Base-by-base conservation (phyloP, 2,888 invertebrate species). In the Nymphalis c-album region DNA sequence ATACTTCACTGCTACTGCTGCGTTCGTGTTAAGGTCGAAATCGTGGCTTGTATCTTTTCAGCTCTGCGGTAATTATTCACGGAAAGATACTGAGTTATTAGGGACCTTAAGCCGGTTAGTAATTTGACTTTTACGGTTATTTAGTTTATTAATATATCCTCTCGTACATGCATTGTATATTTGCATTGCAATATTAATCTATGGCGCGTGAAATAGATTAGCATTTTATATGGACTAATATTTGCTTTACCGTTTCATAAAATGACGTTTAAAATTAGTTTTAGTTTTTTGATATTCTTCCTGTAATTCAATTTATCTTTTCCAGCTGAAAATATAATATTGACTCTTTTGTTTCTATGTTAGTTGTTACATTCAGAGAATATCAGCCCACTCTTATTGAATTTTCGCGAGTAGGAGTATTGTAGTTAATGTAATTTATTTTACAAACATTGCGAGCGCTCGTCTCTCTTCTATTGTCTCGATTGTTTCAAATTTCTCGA, bases 401-500 rank as follows among this genome's bases (percentile, higher is more conserved):
- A 55, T 64, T 40, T 64, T 67, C 67, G 50, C 45, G 55, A 62
- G n/a, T n/a, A n/a, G n/a, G n/a, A 67, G 64, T 63, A 51, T 18
- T 65, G 62, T 60, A 47, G 53, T 58, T 55, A 62, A 60, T 62
- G 53, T 47, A 61, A 64, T 67, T 66, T 31, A 6, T 31, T 31
- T 31, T 59, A 64, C 50, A 63, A 69, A 69, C 67, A 60, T 51
- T 60, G 63, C 61, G 65, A 60, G 68, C 66, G 61, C 71, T 63
- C 66, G 69, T 66, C 60, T 68, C 60, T 71, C 58, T 63, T 60
- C 61, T 63, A 70, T 71, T 71, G 71, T 73, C 58, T 67, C 47
- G 55, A 64, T 59, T 55, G 59, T 35, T 58, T 48, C 59, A 48
- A 55, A 70, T 63, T 71, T 68, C 55, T 66, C 46, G 18, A 53